Evolutionary conservation across 1,140 invertebrate genomes (phyloP).

Genomic region (Cephus cinctus): DNA sequence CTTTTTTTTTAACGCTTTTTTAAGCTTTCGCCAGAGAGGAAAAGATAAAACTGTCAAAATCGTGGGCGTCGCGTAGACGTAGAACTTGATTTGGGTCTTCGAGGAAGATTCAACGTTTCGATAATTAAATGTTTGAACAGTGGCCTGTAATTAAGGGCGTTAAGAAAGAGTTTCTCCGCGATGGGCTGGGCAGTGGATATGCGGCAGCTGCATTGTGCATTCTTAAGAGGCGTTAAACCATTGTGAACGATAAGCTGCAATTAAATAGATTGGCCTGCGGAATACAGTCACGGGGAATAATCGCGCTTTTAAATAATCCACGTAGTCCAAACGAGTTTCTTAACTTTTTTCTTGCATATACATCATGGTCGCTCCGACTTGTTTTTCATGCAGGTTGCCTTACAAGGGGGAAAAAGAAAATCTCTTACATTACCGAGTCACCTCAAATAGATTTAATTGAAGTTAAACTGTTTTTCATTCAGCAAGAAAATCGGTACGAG

Average conservation of each 20-base stretch:
- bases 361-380: too few relatives aligned
- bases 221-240: conserved; percentile 22
- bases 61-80: conserved; percentile 19
- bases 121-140: conserved; percentile 43
- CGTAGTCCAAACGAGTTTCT: too few relatives aligned
- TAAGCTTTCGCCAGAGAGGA: too few relatives aligned
- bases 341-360: too few relatives aligned
- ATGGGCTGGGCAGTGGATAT: conserved; percentile 9
- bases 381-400: too few relatives aligned
- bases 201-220: conserved; percentile 21
- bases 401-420: too few relatives aligned
- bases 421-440: too few relatives aligned
- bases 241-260: conserved; percentile 38
- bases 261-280: conserved; percentile 42
- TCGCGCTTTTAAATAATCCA: too few relatives aligned
- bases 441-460: too few relatives aligned
- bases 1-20: conserved; percentile 2
- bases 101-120: conserved; percentile 30
- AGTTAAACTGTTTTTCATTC: too few relatives aligned
- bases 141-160: conserved; percentile 46
- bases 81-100: conserved; percentile 15
- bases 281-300: conserved; percentile 20
- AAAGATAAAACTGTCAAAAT: conserved; percentile 6
- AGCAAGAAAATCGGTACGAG: too few relatives aligned
- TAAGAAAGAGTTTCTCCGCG: conserved; percentile 20